Evolutionary conservation across 2,797 vertebrate species (phyloP).

Genomic region (Avahi laniger): DNA sequence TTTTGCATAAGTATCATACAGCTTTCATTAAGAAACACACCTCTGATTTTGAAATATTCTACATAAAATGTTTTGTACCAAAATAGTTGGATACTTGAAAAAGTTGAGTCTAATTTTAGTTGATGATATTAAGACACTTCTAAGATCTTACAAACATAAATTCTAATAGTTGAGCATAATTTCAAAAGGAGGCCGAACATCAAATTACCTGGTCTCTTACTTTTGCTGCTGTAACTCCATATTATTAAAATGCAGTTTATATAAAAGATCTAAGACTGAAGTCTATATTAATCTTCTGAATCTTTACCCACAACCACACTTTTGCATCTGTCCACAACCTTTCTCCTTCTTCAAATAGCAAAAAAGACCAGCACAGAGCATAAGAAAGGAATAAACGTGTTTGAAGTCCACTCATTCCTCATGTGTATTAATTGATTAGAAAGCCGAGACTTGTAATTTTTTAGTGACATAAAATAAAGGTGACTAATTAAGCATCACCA

Average conservation of each 20-base stretch:
- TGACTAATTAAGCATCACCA: background rate
- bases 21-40: too few species aligned
- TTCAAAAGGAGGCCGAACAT: background rate
- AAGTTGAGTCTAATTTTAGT: background rate
- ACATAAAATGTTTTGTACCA: background rate
- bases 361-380: background rate
- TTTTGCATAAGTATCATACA: too few species aligned
- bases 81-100: background rate
- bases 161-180: background rate
- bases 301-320: background rate
- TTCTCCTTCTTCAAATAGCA: background rate
- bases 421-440: background rate
- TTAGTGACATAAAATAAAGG: background rate
- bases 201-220: background rate
- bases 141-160: background rate
- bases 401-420: background rate
- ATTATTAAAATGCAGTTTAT: background rate
- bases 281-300: background rate
- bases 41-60: background rate
- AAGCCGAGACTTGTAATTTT: background rate
- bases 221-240: background rate
- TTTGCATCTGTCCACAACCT: background rate
- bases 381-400: background rate
- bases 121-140: background rate
- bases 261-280: background rate